phyloP scores from a whole-genome alignment of 2,888 invertebrate genomes.

The Thymelicus sylvestris region DNA sequence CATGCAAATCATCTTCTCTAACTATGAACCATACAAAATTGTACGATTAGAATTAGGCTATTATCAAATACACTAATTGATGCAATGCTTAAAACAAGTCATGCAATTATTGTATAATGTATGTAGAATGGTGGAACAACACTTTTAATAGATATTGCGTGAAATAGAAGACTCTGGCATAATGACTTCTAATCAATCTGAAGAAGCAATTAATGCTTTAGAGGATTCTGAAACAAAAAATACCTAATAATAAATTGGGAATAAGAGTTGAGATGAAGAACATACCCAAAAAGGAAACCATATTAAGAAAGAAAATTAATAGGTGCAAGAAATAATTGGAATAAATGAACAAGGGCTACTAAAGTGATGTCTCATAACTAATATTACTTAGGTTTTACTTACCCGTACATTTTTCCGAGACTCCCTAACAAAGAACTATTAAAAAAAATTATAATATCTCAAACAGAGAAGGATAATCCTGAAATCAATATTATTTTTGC shows the following conservation, averaged over 20 bases:
- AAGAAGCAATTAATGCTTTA: slow-evolving; percentile 28
- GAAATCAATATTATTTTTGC: slow-evolving; percentile 70
- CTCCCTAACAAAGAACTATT: slow-evolving; percentile 1
- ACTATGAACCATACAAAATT: not conserved
- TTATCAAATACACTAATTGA: not conserved
- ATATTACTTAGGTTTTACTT: not conserved
- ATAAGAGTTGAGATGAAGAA: not conserved
- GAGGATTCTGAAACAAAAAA: slow-evolving; percentile 34
- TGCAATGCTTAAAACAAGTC: not conserved
- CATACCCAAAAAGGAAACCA: not conserved
- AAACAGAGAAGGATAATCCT: slow-evolving; percentile 68
- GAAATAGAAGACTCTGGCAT: slow-evolving; percentile 3
- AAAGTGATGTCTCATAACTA: not conserved
- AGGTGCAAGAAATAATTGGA: no score
- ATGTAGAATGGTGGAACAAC: not conserved
- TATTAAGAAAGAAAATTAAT: not conserved
- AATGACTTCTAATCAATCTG: slow-evolving; percentile 9
- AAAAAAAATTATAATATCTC: slow-evolving; percentile 36
- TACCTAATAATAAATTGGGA: slow-evolving; percentile 12
- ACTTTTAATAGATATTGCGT: not conserved
- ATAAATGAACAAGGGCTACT: not conserved
- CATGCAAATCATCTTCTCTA: slow-evolving; percentile 25
- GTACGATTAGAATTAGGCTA: not conserved
- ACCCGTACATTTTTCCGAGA: slow-evolving; percentile 9
- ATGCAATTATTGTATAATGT: not conserved